Evolutionary conservation across 2,797 vertebrate genomes (phyloP), one percentile per base, ranked within the genome.

Genomic region (Lacerta viridis): DNA sequence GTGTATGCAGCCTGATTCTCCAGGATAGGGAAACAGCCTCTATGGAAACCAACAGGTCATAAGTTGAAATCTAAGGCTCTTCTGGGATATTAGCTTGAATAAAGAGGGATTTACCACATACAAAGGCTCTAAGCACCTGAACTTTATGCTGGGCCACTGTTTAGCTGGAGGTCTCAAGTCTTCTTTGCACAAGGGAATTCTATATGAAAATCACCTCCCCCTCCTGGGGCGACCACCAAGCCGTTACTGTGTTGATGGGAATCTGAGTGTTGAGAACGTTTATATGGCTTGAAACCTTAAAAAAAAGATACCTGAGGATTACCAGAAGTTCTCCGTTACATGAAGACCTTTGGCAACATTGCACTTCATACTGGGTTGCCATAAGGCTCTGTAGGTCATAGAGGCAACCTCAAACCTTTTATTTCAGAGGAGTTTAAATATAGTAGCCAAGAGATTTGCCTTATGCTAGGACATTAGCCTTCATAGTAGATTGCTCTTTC

Each of bases 11-110:
- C 50, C 50, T 55, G 43, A 10, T 20, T 46, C 64, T 78, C 64
- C 75, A 27, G 41, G 66, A 50, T 86, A 69, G 41, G 43, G 64
- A 86, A 85, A 27, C 61, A 76, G 64, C 41, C 36, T 23, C 84
- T 75, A 76, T 77, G 55, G 39, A 85, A 85, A 85, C 74, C 39
- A 76, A 78, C 10, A 64, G 61, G 43, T 66, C 59, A 29, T 66
- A 43, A 25, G 25, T 46, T 77, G 76, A 86, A 86, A 68, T 10
- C 11, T 33, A 68, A 78, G 41, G n/a, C 15, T 69, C 18, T 78
- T 41, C 41, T 17, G 4, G 55, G 33, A 59, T 80, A 80, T 36
- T 59, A 61, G 55, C 78, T 18, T 25, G 76, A 50, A 84, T 68
- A 77, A 69, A 68, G 13, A 15, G 20, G 75, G 41, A 33, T 25